phyloP scores from a whole-genome alignment of 2,888 invertebrate genomes.

The Halictus quadricinctus region DNA sequence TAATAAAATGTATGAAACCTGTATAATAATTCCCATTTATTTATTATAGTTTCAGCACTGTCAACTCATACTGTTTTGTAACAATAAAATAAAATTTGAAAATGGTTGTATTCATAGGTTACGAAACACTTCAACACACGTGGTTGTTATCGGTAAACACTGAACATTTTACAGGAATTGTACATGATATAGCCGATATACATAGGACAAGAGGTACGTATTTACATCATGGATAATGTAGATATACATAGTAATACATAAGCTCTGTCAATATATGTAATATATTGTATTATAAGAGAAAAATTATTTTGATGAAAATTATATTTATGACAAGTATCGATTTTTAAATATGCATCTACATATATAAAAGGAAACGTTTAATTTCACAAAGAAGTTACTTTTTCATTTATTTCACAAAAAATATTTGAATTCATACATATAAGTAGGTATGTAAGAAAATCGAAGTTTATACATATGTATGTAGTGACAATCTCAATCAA shows the following conservation, averaged over 20 bases:
- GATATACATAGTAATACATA: too few relatives aligned
- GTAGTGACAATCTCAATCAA: background rate
- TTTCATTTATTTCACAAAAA: background rate
- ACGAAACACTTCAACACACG: background rate
- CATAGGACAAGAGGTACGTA: too few relatives aligned
- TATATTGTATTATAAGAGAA: background rate
- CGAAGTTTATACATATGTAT: background rate
- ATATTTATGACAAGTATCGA: background rate
- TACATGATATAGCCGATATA: too few relatives aligned
- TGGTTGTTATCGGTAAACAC: background rate
- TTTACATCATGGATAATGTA: too few relatives aligned
- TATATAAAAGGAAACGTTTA: background rate
- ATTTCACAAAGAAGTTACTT: background rate
- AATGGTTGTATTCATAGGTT: conserved; percentile 7
- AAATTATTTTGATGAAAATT: background rate
- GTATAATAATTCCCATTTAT: background rate
- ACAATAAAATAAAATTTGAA: background rate
- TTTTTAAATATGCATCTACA: background rate
- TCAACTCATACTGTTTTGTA: background rate
- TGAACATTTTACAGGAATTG: too few relatives aligned
- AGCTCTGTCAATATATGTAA: too few relatives aligned
- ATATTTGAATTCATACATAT: background rate
- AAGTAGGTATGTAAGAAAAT: background rate
- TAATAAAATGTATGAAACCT: background rate
- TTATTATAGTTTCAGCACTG: background rate